phyloP scores from a whole-genome alignment of 2,888 invertebrate genomes.

The Conchocele bisecta region DNA sequence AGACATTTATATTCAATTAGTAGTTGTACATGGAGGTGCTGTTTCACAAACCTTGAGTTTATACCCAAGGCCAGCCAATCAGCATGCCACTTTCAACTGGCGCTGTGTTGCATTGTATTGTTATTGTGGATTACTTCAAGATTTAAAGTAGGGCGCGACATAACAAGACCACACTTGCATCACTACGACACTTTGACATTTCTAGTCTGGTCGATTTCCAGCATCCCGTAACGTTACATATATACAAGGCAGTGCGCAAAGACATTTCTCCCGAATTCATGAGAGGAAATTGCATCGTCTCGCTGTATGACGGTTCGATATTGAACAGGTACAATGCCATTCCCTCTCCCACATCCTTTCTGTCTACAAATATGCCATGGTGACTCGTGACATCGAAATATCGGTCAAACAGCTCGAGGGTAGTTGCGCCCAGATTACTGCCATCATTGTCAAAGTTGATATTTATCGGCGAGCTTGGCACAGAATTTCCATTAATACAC shows the following conservation, averaged over 20 bases:
- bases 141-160: too few relatives aligned
- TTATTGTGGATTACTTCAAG: too few relatives aligned
- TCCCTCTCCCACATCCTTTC: neutral
- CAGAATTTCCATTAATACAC: constrained; percentile 6
- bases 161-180: too few relatives aligned
- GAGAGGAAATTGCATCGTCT: constrained; percentile 12
- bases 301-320: neutral
- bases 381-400: neutral
- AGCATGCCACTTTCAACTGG: too few relatives aligned
- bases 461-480: constrained; percentile 2
- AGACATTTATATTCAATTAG: too few relatives aligned
- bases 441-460: constrained; percentile 2
- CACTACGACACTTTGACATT: neutral
- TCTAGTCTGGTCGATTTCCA: constrained; percentile 15
- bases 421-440: neutral
- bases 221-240: neutral
- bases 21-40: too few relatives aligned
- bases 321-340: constrained; percentile 1
- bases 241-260: neutral
- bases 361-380: neutral
- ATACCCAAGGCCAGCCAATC: too few relatives aligned
- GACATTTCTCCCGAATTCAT: constrained; percentile 10
- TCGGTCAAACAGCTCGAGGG: neutral
- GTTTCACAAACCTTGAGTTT: too few relatives aligned
- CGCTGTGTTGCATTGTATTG: too few relatives aligned